A percentile compares a stretch with the other conserved stretches of the same genome.
phyloP scores from a whole-genome alignment of 2,888 invertebrate species.

The Ptilodon capucinus region DNA sequence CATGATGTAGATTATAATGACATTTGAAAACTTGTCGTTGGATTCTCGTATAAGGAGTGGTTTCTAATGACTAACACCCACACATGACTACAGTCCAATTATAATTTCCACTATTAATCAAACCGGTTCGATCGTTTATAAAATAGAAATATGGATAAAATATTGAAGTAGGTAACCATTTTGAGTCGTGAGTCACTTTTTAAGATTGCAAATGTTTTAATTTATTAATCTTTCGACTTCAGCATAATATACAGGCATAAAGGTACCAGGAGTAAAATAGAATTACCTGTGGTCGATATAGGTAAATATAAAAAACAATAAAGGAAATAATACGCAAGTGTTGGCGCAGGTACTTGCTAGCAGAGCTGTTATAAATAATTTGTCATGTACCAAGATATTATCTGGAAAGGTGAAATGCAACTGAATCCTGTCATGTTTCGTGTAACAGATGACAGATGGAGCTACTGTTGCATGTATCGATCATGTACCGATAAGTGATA shows the following conservation, averaged over 20 bases:
- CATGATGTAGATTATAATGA: conserved; percentile 9
- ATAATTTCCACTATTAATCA: background rate
- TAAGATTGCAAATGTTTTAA: background rate
- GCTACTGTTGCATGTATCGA: background rate
- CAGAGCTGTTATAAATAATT: background rate
- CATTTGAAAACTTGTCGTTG: conserved; percentile 3
- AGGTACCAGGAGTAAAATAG: too few species aligned
- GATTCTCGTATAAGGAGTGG: background rate
- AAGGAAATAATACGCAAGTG: too few species aligned
- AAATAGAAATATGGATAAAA: background rate
- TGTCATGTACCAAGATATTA: background rate
- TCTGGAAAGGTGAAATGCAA: background rate
- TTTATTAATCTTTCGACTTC: too few species aligned
- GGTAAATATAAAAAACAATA: too few species aligned
- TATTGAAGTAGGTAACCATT: too few species aligned
- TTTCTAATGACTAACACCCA: background rate
- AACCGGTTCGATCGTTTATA: background rate
- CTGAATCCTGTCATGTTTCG: background rate
- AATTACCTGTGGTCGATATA: too few species aligned
- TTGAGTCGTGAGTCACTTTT: too few species aligned
- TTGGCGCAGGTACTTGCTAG: too few species aligned
- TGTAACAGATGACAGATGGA: background rate
- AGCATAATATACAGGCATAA: too few species aligned
- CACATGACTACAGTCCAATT: background rate
- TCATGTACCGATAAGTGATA: background rate